Conservation (phyloP, 2,797 vertebrate species). For the Heliangelus exortis region DNA sequence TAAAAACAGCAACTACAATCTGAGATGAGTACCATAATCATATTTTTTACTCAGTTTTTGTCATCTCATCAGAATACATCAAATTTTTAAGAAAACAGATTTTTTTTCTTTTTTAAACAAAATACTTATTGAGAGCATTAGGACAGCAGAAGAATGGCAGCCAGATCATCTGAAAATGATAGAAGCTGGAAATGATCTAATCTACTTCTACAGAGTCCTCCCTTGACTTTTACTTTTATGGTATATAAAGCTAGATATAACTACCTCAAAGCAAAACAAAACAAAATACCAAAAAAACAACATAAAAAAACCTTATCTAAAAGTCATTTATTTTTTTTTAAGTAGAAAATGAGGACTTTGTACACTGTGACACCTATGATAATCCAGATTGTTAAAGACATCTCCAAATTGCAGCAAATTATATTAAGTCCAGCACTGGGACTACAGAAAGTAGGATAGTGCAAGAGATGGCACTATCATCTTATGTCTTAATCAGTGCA, state of each 20-base stretch:
- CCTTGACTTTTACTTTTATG: background rate
- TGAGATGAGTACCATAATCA: background rate
- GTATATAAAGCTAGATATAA: background rate
- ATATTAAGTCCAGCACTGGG: background rate
- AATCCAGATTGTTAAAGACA: background rate
- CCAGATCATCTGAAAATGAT: background rate
- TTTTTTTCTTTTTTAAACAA: background rate
- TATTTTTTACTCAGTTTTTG: background rate
- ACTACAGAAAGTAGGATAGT: background rate
- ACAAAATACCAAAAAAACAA: too few relatives aligned
- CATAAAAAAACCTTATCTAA: background rate
- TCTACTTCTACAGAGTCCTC: background rate
- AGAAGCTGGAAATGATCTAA: background rate
- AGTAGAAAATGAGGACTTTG: background rate
- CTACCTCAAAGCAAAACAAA: background rate
- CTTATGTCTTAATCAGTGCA: background rate
- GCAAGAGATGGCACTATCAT: background rate
- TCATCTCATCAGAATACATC: background rate
- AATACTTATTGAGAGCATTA: background rate
- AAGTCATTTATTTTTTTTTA: background rate
- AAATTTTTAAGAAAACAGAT: background rate
- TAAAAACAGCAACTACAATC: background rate
- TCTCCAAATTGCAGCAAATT: background rate
- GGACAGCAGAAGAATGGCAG: background rate
- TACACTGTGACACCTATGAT: background rate